Conservation (phyloP, 1,140 invertebrate genomes). For the Bicyclus anynana region DNA sequence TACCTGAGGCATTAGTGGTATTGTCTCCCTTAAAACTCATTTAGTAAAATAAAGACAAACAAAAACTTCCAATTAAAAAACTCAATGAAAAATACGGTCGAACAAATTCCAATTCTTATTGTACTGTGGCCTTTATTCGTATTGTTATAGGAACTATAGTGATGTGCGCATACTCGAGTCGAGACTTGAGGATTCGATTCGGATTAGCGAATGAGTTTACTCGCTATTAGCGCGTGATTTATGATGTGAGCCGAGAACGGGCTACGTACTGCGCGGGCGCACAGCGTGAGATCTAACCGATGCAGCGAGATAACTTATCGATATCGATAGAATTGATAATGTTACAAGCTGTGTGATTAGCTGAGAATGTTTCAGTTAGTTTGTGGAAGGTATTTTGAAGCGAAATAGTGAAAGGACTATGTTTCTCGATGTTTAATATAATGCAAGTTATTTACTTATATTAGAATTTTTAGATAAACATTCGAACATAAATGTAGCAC, state of each 20-base stretch:
- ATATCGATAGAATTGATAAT: constrained; percentile 36
- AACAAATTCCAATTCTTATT: not conserved
- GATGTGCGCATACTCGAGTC: not conserved
- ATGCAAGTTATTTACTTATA: no score
- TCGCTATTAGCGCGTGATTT: constrained; percentile 70
- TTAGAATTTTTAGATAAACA: no score
- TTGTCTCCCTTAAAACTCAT: constrained; percentile 7
- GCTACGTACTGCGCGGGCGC: constrained; percentile 40
- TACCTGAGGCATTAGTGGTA: constrained; percentile 6
- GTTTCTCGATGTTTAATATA: not conserved
- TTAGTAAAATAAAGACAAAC: constrained; percentile 4
- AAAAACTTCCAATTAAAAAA: not conserved
- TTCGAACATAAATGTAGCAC: no score
- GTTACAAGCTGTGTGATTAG: constrained; percentile 4
- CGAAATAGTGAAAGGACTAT: not conserved
- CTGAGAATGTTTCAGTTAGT: not conserved
- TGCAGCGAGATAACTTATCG: constrained; percentile 16
- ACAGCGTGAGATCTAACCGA: constrained; percentile 51
- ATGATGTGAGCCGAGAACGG: constrained; percentile 57
- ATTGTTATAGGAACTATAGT: constrained; percentile 1
- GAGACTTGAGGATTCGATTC: constrained; percentile 25
- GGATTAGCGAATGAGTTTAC: constrained; percentile 71
- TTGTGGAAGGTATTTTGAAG: not conserved
- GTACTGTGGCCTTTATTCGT: not conserved
- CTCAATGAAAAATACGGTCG: not conserved